Evolutionary conservation across 2,888 invertebrate genomes (phyloP).

Genomic region (Timema cristinae): DNA sequence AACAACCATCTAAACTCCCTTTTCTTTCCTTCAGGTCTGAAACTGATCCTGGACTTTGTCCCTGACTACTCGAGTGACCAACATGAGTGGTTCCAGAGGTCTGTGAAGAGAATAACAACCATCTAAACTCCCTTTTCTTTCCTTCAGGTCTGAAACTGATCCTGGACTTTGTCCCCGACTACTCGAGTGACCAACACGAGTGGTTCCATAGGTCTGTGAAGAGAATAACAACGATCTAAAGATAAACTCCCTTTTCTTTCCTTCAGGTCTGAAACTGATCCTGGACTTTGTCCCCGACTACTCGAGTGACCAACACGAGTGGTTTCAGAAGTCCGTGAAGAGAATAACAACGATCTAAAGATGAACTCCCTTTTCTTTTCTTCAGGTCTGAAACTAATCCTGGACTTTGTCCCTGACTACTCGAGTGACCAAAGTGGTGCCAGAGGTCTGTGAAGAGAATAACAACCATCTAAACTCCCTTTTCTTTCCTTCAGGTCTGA

Average conservation of each 20-base stretch:
- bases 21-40: conserved; percentile 7
- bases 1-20: too few relatives aligned
- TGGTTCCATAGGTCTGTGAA: conserved; percentile 55
- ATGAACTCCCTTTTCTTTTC: too few relatives aligned
- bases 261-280: conserved; percentile 39
- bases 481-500: conserved; percentile 7
- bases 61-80: conserved; percentile 18
- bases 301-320: conserved; percentile 39
- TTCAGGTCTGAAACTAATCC: conserved; percentile 35
- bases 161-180: conserved; percentile 41
- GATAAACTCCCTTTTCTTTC: too few relatives aligned
- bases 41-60: conserved; percentile 20
- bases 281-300: conserved; percentile 42
- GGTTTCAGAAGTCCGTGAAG: conserved; percentile 54
- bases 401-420: conserved; percentile 40
- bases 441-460: too few relatives aligned
- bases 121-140: too few relatives aligned
- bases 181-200: conserved; percentile 39
- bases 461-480: too few relatives aligned
- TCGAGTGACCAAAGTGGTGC: conserved; percentile 49
- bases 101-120: neutral
- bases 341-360: conserved; percentile 39
- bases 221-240: conserved; percentile 38
- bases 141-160: conserved; percentile 39
- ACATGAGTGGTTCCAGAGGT: conserved; percentile 20